phyloP scores from a whole-genome alignment of 2,888 invertebrate genomes.

The Drosophila neotestacea region DNA sequence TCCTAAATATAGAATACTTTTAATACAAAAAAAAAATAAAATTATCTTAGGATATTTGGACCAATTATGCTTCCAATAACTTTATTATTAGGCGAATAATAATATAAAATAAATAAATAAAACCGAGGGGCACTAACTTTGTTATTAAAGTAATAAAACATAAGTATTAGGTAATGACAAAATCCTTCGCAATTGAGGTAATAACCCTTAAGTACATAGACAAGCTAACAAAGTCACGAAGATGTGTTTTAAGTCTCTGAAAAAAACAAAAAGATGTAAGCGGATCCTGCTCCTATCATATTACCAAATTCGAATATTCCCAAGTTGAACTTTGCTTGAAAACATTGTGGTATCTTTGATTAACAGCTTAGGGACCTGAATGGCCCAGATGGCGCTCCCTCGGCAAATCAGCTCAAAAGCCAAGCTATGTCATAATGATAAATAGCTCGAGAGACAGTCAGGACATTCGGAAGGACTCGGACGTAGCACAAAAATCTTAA shows the following conservation, averaged over 20 bases:
- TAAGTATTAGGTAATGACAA: background rate
- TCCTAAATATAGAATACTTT: no score
- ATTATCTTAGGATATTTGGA: no score
- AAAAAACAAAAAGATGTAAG: slow-evolving; percentile 3
- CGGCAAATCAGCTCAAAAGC: slow-evolving; percentile 69
- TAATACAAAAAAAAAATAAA: no score
- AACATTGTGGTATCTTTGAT: slow-evolving; percentile 60
- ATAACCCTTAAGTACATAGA: background rate
- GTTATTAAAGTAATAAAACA: no score
- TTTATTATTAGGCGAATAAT: no score
- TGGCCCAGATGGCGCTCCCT: slow-evolving; percentile 62
- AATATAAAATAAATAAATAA: no score
- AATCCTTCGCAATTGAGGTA: background rate
- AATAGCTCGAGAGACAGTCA: slow-evolving; percentile 57
- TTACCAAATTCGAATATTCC: slow-evolving; percentile 34
- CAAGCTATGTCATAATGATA: slow-evolving; percentile 74
- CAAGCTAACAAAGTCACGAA: slow-evolving; percentile 5
- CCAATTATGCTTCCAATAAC: no score
- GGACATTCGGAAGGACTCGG: slow-evolving; percentile 6
- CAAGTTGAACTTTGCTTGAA: slow-evolving; percentile 26
- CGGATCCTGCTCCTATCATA: slow-evolving; percentile 18
- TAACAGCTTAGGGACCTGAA: slow-evolving; percentile 66
- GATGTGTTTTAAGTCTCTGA: background rate
- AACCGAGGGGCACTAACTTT: no score
- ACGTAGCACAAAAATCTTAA: slow-evolving; percentile 31